Evolutionary conservation across 2,888 invertebrate genomes (phyloP).

Genomic region (Tupiocoris notatus): DNA sequence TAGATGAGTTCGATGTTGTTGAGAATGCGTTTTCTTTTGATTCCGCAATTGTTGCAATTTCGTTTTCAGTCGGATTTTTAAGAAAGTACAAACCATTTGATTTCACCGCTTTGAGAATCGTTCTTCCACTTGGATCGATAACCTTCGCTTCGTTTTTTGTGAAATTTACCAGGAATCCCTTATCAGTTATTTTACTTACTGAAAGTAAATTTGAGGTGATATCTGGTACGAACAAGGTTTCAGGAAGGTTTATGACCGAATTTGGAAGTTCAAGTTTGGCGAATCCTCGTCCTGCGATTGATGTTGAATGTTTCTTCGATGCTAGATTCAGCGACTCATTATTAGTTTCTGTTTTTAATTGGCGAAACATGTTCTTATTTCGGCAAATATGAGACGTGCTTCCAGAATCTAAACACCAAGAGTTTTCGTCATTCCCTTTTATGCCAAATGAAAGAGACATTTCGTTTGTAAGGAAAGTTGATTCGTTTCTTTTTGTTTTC

Average conservation of each 20-base stretch:
- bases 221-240: slow-evolving; percentile 32
- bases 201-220: slow-evolving; percentile 31
- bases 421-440: neutral
- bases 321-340: slow-evolving; percentile 23
- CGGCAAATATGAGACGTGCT: slow-evolving; percentile 34
- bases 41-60: neutral
- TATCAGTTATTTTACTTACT: slow-evolving; percentile 32
- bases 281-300: slow-evolving; percentile 25
- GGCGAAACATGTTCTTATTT: too few species aligned
- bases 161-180: slow-evolving; percentile 30
- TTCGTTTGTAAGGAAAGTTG: slow-evolving; percentile 20
- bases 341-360: neutral
- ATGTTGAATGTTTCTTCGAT: neutral
- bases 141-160: slow-evolving; percentile 10
- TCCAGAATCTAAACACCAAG: slow-evolving; percentile 29
- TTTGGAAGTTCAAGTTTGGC: slow-evolving; percentile 7
- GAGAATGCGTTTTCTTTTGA: slow-evolving; percentile 8
- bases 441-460: slow-evolving; percentile 3
- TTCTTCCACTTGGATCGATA: neutral
- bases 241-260: slow-evolving; percentile 11
- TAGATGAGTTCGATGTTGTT: slow-evolving; percentile 9
- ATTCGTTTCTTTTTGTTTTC: slow-evolving; percentile 18
- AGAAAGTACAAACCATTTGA: slow-evolving; percentile 1
- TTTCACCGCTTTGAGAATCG: neutral
- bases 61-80: too few species aligned